Percentiles rank a stretch among this genome's conserved stretches.
phyloP scores from a whole-genome alignment of 2,888 invertebrate species.

The Drosophila nigricruria region DNA sequence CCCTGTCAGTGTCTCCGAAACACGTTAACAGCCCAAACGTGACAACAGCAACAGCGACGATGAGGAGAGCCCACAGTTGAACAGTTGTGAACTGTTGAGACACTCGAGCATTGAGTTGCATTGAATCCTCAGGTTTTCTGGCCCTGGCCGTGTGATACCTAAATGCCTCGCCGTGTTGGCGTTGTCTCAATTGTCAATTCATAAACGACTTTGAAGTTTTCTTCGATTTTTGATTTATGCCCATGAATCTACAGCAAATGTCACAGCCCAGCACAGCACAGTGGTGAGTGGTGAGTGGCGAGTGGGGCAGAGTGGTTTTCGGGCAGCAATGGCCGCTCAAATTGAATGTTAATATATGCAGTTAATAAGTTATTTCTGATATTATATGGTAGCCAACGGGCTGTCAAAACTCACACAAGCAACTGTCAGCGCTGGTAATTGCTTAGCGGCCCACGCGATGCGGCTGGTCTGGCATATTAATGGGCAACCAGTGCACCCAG shows the following conservation, averaged over 20 bases:
- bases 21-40: conserved; percentile 84
- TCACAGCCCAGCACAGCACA: conserved; percentile 52
- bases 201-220: conserved; percentile 72
- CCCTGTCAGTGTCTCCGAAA: conserved; percentile 52
- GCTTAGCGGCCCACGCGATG: conserved; percentile 79
- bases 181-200: conserved; percentile 78
- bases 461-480: conserved; percentile 82
- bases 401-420: conserved; percentile 83
- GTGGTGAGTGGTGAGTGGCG: neutral
- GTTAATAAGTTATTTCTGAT: conserved; percentile 82
- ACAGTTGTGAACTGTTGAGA: conserved; percentile 24
- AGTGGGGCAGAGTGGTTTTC: neutral
- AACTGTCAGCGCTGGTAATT: conserved; percentile 83
- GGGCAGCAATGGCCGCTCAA: conserved; percentile 77
- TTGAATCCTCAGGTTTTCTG: conserved; percentile 38
- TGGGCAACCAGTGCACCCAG: conserved; percentile 39
- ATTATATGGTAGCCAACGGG: conserved; percentile 83
- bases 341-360: conserved; percentile 84
- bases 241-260: conserved; percentile 81
- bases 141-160: conserved; percentile 44
- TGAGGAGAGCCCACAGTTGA: conserved; percentile 51
- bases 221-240: conserved; percentile 84
- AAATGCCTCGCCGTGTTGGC: conserved; percentile 55
- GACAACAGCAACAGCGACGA: conserved; percentile 66
- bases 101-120: conserved; percentile 31